Evolutionary conservation across 37 sponge, comb jelly and placozoan genomes (phyloP), one percentile per base, ranked within the genome.

Genomic region (Amphimedon queenslandica): DNA sequence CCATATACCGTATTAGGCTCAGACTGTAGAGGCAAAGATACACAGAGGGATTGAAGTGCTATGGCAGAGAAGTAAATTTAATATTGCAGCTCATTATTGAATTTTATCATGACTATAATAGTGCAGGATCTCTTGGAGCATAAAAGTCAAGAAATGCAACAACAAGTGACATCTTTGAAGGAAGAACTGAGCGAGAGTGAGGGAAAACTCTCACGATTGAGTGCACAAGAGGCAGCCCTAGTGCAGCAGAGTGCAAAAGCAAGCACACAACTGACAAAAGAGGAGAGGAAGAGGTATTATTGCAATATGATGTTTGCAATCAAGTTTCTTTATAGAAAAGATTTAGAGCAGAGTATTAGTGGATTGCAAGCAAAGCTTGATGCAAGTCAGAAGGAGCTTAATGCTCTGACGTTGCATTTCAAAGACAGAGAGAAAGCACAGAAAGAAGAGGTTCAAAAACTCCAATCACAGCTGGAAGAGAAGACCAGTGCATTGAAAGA

Each of bases 1-100:
- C n/a, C n/a, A n/a, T n/a, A n/a, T n/a, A n/a, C n/a, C n/a, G n/a
- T n/a, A n/a, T 47, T 55, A 83, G 84, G 72, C 76, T 37, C 72
- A 76, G 30, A 55, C 55, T 32, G 77, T 72, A 31, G 84, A 83
- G 39, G 47, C 4, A 23, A 37, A 31, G 8, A 63, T 83, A 24
- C 84, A 83, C 33, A 76, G 30, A 71, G 72, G 47, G 0, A 70
- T 83, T 3, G 84, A 75, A 5, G 11, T 65, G 34, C 6, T 83
- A 31, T 83, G 84, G 84, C 64, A 76, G 63, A 76, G 35, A 70
- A 83, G 84, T 83, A 60, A 75, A 75, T 74, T 21, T 29, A 5
- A 2, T 24, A 24, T 25, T 1, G 23, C 61, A 25, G n/a, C 18
- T 10, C 64, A 63, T 30, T 63, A 6, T 24, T 66, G 40, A 5